Evolutionary conservation across 2,888 invertebrate species (phyloP).

Genomic region (Drosophila subsilvestris): DNA sequence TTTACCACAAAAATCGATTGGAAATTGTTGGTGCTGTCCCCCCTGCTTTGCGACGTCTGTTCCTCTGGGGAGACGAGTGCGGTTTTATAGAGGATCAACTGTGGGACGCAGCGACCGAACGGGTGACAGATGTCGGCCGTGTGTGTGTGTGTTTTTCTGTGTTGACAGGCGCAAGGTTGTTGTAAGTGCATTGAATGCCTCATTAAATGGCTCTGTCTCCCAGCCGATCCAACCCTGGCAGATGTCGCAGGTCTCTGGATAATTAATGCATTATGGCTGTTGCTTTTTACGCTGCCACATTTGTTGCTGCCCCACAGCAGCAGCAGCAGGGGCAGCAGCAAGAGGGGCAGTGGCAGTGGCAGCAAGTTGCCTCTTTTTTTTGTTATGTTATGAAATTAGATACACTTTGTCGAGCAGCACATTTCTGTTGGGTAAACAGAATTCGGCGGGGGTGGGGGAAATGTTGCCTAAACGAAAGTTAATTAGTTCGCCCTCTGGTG

Average conservation of each 20-base stretch:
- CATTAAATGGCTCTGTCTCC: constrained; percentile 73
- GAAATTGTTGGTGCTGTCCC: constrained; percentile 53
- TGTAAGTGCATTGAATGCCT: constrained; percentile 76
- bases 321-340: no score
- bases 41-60: constrained; percentile 17
- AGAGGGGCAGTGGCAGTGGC: no score
- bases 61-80: constrained; percentile 44
- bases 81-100: constrained; percentile 67
- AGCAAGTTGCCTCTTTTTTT: constrained; percentile 17
- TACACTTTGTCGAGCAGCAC: constrained; percentile 65
- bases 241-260: constrained; percentile 66
- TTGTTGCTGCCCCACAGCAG: constrained; percentile 36
- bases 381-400: constrained; percentile 69
- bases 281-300: constrained; percentile 67
- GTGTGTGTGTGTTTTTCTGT: constrained; percentile 34
- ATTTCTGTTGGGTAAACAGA: constrained; percentile 70
- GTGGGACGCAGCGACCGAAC: constrained; percentile 38
- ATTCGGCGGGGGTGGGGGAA: constrained; percentile 47
- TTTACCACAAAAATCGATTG: constrained; percentile 76
- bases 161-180: constrained; percentile 73
- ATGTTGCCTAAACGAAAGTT: constrained; percentile 71
- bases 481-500: constrained; percentile 50
- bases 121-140: constrained; percentile 73
- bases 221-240: constrained; percentile 34
- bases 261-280: constrained; percentile 75